Evolutionary conservation across 2,113 vertebrate species (phyloP).

Genomic region (Eretmochelys imbricata): DNA sequence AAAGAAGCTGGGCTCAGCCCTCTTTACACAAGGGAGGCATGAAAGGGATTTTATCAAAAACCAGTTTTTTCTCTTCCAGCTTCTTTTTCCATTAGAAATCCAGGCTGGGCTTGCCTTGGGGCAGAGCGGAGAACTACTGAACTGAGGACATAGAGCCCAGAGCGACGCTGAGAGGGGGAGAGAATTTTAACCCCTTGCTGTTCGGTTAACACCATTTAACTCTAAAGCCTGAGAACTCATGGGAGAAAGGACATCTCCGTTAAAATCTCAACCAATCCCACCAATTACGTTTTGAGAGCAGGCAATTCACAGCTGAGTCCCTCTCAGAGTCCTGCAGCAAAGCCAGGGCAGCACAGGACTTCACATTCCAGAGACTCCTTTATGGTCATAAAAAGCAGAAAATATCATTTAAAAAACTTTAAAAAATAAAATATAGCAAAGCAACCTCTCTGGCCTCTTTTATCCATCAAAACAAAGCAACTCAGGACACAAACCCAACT

Average conservation of each 20-base stretch:
- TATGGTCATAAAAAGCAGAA: neutral
- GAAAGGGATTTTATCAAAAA: no score
- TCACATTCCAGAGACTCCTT: neutral
- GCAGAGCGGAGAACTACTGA: no score
- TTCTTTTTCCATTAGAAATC: no score
- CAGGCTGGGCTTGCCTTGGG: no score
- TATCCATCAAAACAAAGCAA: neutral
- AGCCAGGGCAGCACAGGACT: neutral
- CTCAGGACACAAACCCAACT: neutral
- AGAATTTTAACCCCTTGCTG: neutral
- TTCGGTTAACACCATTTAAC: no score
- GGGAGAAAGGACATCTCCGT: neutral
- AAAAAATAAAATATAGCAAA: neutral
- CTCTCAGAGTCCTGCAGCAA: neutral
- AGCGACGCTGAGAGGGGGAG: neutral
- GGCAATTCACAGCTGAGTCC: neutral
- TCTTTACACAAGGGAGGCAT: no score
- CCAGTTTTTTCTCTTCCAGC: no score
- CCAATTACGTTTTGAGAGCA: no score
- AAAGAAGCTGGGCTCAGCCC: no score
- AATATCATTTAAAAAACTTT: neutral
- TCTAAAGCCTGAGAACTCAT: neutral
- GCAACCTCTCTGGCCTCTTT: neutral
- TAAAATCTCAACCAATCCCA: neutral
- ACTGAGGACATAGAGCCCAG: no score